phyloP scores from a whole-genome alignment of 2,113 vertebrate species.

The Edolisoma coerulescens region DNA sequence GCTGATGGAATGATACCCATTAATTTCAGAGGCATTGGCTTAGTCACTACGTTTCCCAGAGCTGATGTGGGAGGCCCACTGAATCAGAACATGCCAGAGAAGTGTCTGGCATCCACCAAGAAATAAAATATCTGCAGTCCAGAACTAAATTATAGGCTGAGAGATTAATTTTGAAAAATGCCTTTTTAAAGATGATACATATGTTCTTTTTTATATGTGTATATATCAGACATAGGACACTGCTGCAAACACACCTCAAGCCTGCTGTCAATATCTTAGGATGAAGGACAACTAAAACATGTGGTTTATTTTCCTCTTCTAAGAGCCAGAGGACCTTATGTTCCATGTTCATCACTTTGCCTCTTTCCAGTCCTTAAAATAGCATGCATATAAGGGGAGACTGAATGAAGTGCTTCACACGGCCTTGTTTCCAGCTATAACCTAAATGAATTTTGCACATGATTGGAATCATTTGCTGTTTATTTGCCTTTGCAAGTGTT shows the following conservation, averaged over 20 bases:
- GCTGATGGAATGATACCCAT: neutral
- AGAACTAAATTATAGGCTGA: neutral
- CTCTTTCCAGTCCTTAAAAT: neutral
- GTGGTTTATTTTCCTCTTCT: neutral
- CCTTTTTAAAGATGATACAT: neutral
- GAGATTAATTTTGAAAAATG: neutral
- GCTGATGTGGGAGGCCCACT: neutral
- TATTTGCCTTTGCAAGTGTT: slow-evolving; percentile 42
- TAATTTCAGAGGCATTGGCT: slow-evolving; percentile 5
- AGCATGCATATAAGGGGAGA: neutral
- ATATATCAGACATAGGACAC: neutral
- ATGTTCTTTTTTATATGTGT: neutral
- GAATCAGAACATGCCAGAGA: neutral
- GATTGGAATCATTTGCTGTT: neutral
- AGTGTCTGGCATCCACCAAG: neutral
- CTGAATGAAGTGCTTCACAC: slow-evolving; percentile 10
- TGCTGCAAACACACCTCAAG: neutral
- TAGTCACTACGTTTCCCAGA: neutral
- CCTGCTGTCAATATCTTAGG: neutral
- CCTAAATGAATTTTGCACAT: slow-evolving; percentile 20
- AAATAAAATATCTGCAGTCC: neutral
- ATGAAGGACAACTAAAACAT: neutral
- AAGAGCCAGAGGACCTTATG: neutral
- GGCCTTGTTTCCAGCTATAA: neutral
- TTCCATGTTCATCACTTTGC: neutral